Evolutionary conservation across 2,888 invertebrate genomes (phyloP).

Genomic region (Xylota sylvarum): DNA sequence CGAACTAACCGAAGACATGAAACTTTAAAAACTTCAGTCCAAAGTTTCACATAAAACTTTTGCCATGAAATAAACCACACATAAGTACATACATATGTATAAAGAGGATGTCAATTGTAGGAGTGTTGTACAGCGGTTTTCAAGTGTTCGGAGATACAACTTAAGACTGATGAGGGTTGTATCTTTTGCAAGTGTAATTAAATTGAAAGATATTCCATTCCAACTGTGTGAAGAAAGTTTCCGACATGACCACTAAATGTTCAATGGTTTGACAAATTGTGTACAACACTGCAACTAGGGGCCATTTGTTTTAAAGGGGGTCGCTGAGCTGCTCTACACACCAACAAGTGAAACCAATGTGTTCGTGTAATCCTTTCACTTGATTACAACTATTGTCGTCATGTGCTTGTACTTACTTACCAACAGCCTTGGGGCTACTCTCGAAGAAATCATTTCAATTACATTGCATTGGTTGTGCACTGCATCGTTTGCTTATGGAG

Average conservation of each 20-base stretch:
- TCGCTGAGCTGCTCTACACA: background rate
- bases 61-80: constrained; percentile 8
- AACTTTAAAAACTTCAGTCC: constrained; percentile 52
- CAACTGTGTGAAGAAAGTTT: constrained; percentile 45
- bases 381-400: background rate
- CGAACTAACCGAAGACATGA: constrained; percentile 13
- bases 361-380: constrained; percentile 3
- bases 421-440: constrained; percentile 4
- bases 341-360: constrained; percentile 14
- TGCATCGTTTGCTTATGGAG: constrained; percentile 38
- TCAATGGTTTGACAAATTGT: constrained; percentile 48
- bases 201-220: constrained; percentile 54
- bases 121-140: constrained; percentile 46
- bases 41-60: constrained; percentile 55
- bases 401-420: constrained; percentile 8
- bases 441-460: constrained; percentile 42
- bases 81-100: too few species aligned
- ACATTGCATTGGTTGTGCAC: constrained; percentile 41
- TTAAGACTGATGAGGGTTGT: background rate
- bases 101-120: constrained; percentile 39
- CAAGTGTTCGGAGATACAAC: constrained; percentile 1
- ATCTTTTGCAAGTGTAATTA: constrained; percentile 56
- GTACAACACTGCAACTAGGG: constrained; percentile 27
- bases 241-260: constrained; percentile 34
- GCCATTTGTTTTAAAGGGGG: constrained; percentile 48